Evolutionary conservation across 2,888 invertebrate genomes (phyloP), one percentile per base, ranked within the genome.

Genomic region (Erebia aethiops): DNA sequence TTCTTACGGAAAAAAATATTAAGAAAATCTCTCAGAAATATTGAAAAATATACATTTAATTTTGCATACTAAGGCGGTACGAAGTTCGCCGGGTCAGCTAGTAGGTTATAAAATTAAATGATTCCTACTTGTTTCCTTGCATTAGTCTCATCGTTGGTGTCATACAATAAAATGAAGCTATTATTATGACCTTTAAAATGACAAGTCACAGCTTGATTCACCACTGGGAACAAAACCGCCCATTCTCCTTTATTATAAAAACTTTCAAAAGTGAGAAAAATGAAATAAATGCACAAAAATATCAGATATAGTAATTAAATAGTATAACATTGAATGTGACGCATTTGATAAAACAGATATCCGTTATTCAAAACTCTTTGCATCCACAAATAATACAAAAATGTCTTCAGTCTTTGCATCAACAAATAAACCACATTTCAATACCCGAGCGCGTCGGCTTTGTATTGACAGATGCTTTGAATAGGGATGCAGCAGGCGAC

Each of bases 401-500:
- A 62, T 62, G 62, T 62, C 49, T 62, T 49, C 18, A 62, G 41
- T 54, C 61, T 67, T 60, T 67, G 43, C 54, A 62, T 69, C 54
- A 62, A 57, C 69, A 69, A 69, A 64, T 64, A 69, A 64, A 64
- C 66, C 54, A n/a, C 66, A 66, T 66, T 66, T 66, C 66, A 56
- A 66, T 66, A 66, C 66, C 18, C 43, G 18, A 46, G 56, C 49
- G 69, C 69, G 61, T 58, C 41, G 57, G 63, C 58, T 52, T 69
- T 63, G 51, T 68, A 73, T 71, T 71, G 69, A 69, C 71, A 66
- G 60, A 69, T 65, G 67, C 68, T 61, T 66, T 65, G 68, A 68
- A 73, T 65, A 65, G 56, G 51, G 64, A 74, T 65, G 56, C 60
- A 60, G 43, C 41, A 51, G n/a, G 46, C 46, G 52, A 43, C 18